A percentile compares a stretch with the other conserved stretches of the same genome.
phyloP scores from a whole-genome alignment of 2,113 vertebrate species.

The Fulmarus glacialis region DNA sequence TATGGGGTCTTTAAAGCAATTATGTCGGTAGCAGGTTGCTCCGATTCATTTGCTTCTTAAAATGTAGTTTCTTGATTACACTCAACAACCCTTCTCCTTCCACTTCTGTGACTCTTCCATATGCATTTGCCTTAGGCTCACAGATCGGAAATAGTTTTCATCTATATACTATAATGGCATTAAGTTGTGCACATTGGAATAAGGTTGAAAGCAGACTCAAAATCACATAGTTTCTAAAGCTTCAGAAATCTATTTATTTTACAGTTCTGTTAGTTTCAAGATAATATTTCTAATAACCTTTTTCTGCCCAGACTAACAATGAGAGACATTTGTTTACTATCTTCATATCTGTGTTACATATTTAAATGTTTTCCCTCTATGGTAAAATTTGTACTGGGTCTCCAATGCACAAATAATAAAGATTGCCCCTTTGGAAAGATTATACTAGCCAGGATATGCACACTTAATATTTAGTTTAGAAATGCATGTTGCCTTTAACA shows the following conservation, averaged over 20 bases:
- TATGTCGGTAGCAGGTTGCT: slow-evolving; percentile 30
- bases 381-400: neutral
- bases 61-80: slow-evolving; percentile 30
- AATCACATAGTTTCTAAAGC: neutral
- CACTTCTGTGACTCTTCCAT: neutral
- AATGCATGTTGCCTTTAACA: neutral
- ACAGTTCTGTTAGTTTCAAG: neutral
- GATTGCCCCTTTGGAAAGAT: neutral
- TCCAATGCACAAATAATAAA: neutral
- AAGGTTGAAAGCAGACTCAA: slow-evolving; percentile 33
- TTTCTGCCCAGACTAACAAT: neutral
- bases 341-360: neutral
- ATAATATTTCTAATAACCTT: slow-evolving; percentile 18
- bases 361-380: neutral
- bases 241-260: slow-evolving; percentile 43
- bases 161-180: neutral
- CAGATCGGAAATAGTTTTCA: slow-evolving; percentile 17
- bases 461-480: neutral
- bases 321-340: neutral
- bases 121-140: slow-evolving; percentile 8
- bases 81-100: neutral
- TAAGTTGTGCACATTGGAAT: neutral
- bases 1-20: slow-evolving; percentile 53
- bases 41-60: slow-evolving; percentile 48
- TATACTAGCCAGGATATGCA: neutral